Evolutionary conservation across 2,888 invertebrate genomes (phyloP).

Genomic region (Aromia moschata): DNA sequence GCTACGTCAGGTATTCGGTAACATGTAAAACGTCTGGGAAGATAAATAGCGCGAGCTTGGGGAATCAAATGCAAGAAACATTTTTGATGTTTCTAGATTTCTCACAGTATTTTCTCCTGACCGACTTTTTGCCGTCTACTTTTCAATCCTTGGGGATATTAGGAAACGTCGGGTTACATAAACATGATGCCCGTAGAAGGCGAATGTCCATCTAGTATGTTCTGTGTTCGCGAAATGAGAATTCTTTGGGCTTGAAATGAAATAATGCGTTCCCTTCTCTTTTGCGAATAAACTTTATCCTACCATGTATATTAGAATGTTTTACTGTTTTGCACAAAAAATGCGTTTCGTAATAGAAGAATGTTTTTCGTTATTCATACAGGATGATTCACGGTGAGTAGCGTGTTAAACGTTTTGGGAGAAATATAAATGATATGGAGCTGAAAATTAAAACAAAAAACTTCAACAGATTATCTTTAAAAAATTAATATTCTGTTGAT

Average conservation of each 20-base stretch:
- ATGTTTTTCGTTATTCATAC: no score
- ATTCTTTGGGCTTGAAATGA: constrained; percentile 5
- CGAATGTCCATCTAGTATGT: constrained; percentile 6
- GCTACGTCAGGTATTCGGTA: no score
- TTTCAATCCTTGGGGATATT: constrained; percentile 16
- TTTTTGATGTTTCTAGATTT: constrained; percentile 9
- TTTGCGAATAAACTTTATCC: neutral
- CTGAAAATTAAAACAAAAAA: no score
- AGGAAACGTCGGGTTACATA: constrained; percentile 12
- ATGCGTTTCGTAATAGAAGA: no score
- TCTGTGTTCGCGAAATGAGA: constrained; percentile 5
- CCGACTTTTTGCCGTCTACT: neutral
- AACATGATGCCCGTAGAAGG: constrained; percentile 1
- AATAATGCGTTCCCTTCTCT: neutral
- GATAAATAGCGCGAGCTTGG: neutral
- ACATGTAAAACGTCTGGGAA: neutral
- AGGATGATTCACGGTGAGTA: no score
- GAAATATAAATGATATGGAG: no score
- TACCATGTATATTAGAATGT: no score
- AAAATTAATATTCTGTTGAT: no score
- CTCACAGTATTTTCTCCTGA: neutral
- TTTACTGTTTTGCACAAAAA: no score
- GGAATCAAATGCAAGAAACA: neutral
- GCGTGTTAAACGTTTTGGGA: no score
- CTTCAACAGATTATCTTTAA: no score